phyloP scores from a whole-genome alignment of 1,140 invertebrate genomes.

The Pentalonia nigronervosa region DNA sequence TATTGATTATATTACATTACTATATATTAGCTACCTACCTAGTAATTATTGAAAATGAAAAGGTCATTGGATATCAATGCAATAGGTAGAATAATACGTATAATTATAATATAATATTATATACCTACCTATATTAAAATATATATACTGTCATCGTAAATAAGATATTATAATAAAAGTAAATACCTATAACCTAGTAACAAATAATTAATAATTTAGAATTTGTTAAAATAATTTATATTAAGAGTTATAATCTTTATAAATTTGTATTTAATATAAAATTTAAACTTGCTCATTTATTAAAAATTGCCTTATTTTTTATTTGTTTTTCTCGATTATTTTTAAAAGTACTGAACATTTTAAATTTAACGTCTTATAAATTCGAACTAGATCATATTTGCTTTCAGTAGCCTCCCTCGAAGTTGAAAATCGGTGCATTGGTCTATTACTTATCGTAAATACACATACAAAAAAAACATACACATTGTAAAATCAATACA shows the following conservation, averaged over 20 bases:
- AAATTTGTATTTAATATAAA: background rate
- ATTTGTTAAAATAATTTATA: background rate
- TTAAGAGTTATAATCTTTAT: background rate
- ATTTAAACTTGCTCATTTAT: too few species aligned
- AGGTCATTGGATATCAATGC: background rate
- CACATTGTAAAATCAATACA: too few species aligned
- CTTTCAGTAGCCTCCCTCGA: too few species aligned
- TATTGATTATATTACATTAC: background rate
- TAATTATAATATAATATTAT: background rate
- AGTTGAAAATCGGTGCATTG: too few species aligned
- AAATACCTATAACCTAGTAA: background rate
- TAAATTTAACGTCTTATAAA: too few species aligned
- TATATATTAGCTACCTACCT: background rate
- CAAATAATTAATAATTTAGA: background rate
- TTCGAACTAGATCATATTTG: too few species aligned
- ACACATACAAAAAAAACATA: too few species aligned
- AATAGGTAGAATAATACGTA: background rate
- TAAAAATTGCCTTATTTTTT: too few species aligned
- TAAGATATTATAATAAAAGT: background rate
- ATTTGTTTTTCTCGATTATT: too few species aligned
- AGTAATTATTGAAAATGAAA: constrained; percentile 1
- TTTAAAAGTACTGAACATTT: too few species aligned
- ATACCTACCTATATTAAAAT: background rate
- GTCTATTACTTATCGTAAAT: too few species aligned
- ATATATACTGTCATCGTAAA: background rate